A percentile compares a stretch with the other conserved stretches of the same genome.
These are phyloP conservation scores for Strigamia maritima DNA, from an alignment of 2,888 invertebrate species.

Conservation along the genomic window DNA sequence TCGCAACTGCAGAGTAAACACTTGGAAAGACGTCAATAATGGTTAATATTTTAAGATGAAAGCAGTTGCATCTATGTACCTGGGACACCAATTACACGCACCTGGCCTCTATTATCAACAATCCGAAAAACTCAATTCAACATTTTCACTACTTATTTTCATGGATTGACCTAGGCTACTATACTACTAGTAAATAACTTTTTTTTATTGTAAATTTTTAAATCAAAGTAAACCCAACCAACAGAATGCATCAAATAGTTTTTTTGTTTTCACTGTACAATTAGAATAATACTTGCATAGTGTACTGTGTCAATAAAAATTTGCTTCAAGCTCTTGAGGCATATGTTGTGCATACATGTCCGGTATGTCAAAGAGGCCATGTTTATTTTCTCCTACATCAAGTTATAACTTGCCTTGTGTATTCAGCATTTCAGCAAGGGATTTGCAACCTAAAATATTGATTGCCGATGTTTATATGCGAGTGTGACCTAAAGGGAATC, in stretches of 20 bases:
- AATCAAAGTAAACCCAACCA: background rate
- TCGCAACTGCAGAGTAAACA: constrained; percentile 30
- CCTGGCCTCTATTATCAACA: background rate
- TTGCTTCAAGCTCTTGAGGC: constrained; percentile 16
- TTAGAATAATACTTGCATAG: background rate
- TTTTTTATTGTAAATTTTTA: background rate
- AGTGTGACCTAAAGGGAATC: constrained; percentile 19
- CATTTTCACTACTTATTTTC: background rate
- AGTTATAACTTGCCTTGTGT: constrained; percentile 31
- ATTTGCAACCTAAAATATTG: constrained; percentile 32
- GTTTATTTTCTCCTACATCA: constrained; percentile 22
- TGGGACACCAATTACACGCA: background rate
- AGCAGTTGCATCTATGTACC: constrained; percentile 14
- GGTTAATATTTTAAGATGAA: constrained; percentile 32
- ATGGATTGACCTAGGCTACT: background rate
- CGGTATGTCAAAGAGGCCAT: constrained; percentile 20
- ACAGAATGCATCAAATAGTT: background rate
- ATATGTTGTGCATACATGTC: constrained; percentile 34
- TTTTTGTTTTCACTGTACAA: background rate
- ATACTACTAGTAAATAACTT: too few species aligned
- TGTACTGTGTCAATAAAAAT: background rate
- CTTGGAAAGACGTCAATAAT: constrained; percentile 27
- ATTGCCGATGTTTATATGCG: constrained; percentile 18
- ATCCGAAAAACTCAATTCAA: background rate
- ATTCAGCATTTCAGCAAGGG: constrained; percentile 30